Evolutionary conservation across 2,888 invertebrate species (phyloP).

Genomic region (Volucella bombylans): DNA sequence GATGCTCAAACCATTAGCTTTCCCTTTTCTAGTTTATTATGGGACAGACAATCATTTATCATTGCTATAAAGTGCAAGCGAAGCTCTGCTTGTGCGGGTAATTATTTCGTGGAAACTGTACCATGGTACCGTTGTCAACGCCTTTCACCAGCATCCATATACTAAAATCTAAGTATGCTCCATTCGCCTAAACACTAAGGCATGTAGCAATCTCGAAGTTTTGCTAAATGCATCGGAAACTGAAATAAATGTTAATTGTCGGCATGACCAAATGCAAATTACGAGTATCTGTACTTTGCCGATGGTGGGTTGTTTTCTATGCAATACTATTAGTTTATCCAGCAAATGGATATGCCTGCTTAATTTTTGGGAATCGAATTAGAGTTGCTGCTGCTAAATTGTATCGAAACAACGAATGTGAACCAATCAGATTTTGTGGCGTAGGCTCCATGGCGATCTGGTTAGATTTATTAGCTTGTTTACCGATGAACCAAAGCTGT

Average conservation of each 20-base stretch:
- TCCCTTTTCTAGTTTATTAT: constrained; percentile 31
- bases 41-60: constrained; percentile 57
- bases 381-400: constrained; percentile 8
- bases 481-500: constrained; percentile 22
- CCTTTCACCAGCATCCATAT: neutral
- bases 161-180: constrained; percentile 11
- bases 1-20: constrained; percentile 56
- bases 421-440: constrained; percentile 22
- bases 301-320: constrained; percentile 12
- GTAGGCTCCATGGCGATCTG: constrained; percentile 31
- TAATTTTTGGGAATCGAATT: constrained; percentile 55
- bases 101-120: constrained; percentile 43
- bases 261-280: constrained; percentile 44
- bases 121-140: constrained; percentile 4
- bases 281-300: constrained; percentile 5
- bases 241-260: constrained; percentile 65
- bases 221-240: constrained; percentile 58
- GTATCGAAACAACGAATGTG: constrained; percentile 7
- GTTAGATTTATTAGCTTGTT: constrained; percentile 48
- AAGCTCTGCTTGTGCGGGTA: constrained; percentile 41
- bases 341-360: constrained; percentile 39
- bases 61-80: constrained; percentile 39
- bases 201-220: constrained; percentile 33
- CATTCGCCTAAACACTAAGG: constrained; percentile 32
- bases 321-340: constrained; percentile 36